A percentile compares a stretch with the other conserved stretches of the same genome.
These are phyloP conservation scores for Saccostrea cuccullata DNA, from an alignment of 1,140 invertebrate genomes.

Conservation along the genomic window DNA sequence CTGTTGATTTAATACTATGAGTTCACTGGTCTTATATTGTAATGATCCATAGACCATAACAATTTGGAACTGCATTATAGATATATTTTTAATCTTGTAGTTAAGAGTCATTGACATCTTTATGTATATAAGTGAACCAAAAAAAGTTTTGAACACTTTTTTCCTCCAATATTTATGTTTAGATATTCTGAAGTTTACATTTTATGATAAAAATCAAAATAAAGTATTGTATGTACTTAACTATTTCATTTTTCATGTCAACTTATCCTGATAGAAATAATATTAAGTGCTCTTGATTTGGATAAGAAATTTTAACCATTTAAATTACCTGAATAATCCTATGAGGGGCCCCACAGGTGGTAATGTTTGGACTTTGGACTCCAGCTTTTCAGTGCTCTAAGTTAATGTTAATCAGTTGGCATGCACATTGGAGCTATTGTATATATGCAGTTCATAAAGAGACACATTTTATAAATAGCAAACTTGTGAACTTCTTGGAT, in stretches of 20 bases:
- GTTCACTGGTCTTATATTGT: too few relatives aligned
- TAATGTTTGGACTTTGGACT: constrained; percentile 12
- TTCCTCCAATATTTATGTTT: too few relatives aligned
- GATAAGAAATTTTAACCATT: background rate
- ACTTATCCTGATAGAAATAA: too few relatives aligned
- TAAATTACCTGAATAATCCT: background rate
- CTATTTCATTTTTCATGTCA: background rate
- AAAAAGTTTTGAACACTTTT: too few relatives aligned
- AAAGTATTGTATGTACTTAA: background rate
- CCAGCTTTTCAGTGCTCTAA: background rate
- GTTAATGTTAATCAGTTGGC: constrained; percentile 26
- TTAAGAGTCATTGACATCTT: too few relatives aligned
- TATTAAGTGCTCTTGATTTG: too few relatives aligned
- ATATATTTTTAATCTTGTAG: too few relatives aligned
- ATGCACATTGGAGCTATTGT: background rate
- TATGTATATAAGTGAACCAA: too few relatives aligned
- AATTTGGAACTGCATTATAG: too few relatives aligned
- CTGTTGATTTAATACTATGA: too few relatives aligned
- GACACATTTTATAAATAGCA: background rate
- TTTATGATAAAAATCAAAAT: background rate
- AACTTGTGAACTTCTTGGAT: background rate
- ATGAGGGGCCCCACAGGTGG: background rate
- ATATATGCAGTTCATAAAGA: background rate
- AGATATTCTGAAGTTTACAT: background rate
- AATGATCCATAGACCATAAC: too few relatives aligned